These are phyloP conservation scores for Sylvia atricapilla DNA, from an alignment of 2,113 vertebrate genomes.

Conservation along the genomic window DNA sequence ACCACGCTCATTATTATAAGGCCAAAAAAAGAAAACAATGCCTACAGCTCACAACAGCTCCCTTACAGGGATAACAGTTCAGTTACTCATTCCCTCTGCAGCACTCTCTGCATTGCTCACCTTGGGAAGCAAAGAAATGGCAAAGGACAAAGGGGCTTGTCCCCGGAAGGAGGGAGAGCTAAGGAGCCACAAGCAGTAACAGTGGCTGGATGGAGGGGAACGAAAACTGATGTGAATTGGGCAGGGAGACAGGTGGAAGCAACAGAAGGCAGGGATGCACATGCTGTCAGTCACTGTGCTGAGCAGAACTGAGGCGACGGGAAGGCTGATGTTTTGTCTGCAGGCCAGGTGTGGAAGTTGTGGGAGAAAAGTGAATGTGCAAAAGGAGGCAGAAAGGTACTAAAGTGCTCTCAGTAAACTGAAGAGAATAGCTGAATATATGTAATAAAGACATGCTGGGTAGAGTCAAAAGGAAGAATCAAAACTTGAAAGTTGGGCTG, in stretches of 20 bases:
- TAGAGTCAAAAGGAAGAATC: background rate
- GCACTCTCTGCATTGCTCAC: background rate
- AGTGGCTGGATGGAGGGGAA: background rate
- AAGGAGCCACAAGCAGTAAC: background rate
- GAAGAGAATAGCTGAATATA: background rate
- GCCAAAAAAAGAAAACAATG: background rate
- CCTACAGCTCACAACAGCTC: background rate
- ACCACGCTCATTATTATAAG: background rate
- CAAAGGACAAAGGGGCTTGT: background rate
- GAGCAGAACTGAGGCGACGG: background rate
- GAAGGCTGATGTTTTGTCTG: background rate
- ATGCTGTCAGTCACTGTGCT: background rate
- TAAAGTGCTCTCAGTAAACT: background rate
- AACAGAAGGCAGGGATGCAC: background rate
- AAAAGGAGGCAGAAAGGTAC: background rate
- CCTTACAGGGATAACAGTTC: background rate
- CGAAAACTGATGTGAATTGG: background rate
- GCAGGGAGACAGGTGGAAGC: fast-evolving
- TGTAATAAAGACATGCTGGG: background rate
- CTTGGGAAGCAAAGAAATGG: background rate
- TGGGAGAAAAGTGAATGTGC: background rate
- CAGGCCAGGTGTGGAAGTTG: background rate
- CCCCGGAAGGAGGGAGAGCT: background rate
- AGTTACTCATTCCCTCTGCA: background rate
- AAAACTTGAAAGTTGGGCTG: background rate